Evolutionary conservation across 1,140 invertebrate species (phyloP).

Genomic region (Pseudoatta argentina): DNA sequence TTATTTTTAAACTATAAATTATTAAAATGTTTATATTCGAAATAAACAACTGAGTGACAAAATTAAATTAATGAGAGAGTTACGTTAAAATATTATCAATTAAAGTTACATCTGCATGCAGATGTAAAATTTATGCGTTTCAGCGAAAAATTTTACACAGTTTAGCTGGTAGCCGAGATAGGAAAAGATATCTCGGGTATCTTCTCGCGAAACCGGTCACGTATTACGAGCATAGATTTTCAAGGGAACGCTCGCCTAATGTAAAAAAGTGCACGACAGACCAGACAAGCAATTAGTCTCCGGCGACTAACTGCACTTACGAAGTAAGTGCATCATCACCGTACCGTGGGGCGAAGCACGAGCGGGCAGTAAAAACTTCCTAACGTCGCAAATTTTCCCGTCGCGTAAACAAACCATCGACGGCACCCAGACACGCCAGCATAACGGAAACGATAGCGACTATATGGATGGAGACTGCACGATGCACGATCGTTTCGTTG

Average conservation of each 20-base stretch:
- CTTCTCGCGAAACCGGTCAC: slow-evolving; percentile 50
- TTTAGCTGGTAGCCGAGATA: neutral
- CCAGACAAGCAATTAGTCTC: slow-evolving; percentile 58
- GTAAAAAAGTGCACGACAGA: slow-evolving; percentile 39
- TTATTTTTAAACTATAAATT: too few species aligned
- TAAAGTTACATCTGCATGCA: neutral
- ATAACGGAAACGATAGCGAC: slow-evolving; percentile 20
- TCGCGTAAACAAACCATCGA: slow-evolving; percentile 65
- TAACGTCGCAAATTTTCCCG: slow-evolving; percentile 54
- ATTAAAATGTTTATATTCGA: neutral
- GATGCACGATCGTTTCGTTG: slow-evolving; percentile 27
- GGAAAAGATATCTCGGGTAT: neutral
- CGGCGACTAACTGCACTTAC: slow-evolving; percentile 56
- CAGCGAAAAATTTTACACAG: neutral
- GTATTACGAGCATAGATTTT: slow-evolving; percentile 56
- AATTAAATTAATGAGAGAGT: neutral
- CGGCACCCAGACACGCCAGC: slow-evolving; percentile 36
- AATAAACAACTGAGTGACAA: neutral
- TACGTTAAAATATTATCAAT: neutral
- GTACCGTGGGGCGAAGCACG: slow-evolving; percentile 6
- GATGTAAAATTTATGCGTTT: neutral
- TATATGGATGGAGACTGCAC: neutral
- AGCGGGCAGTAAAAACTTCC: slow-evolving; percentile 56
- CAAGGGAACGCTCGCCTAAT: slow-evolving; percentile 10
- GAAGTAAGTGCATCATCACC: slow-evolving; percentile 55